These are phyloP conservation scores for Poecilobothrus nobilitatus DNA, from an alignment of 2,888 invertebrate genomes.

Conservation along the genomic window DNA sequence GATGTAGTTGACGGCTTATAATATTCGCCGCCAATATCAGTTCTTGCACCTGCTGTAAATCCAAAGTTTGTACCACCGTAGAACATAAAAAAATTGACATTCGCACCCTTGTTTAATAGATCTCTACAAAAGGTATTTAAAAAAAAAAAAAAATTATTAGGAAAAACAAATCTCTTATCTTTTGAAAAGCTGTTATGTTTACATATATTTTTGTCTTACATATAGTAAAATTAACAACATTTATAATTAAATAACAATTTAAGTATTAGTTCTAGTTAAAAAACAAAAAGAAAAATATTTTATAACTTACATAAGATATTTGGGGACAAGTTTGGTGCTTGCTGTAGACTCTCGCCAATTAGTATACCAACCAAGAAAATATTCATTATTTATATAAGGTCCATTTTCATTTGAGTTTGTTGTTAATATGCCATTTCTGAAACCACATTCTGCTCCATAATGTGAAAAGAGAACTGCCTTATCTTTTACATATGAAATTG, in stretches of 20 bases:
- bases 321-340: conserved; percentile 47
- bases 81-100: conserved; percentile 87
- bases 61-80: conserved; percentile 83
- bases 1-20: conserved; percentile 68
- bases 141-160: neutral
- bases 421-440: conserved; percentile 59
- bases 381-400: conserved; percentile 84
- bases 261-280: too few species aligned
- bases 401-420: conserved; percentile 58
- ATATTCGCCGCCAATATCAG: conserved; percentile 36
- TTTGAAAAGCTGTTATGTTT: neutral
- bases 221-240: too few species aligned
- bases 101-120: conserved; percentile 50
- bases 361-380: conserved; percentile 87
- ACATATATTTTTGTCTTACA: neutral
- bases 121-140: conserved; percentile 35
- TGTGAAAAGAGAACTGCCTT: conserved; percentile 73
- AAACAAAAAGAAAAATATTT: neutral
- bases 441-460: conserved; percentile 66
- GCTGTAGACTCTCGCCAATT: conserved; percentile 65
- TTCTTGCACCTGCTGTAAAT: conserved; percentile 53
- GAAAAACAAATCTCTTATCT: too few species aligned
- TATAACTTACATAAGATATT: conserved; percentile 41
- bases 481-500: conserved; percentile 49
- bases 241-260: too few species aligned